Evolutionary conservation across 1,140 invertebrate genomes (phyloP).

Genomic region (Atopsyche davidsoni): DNA sequence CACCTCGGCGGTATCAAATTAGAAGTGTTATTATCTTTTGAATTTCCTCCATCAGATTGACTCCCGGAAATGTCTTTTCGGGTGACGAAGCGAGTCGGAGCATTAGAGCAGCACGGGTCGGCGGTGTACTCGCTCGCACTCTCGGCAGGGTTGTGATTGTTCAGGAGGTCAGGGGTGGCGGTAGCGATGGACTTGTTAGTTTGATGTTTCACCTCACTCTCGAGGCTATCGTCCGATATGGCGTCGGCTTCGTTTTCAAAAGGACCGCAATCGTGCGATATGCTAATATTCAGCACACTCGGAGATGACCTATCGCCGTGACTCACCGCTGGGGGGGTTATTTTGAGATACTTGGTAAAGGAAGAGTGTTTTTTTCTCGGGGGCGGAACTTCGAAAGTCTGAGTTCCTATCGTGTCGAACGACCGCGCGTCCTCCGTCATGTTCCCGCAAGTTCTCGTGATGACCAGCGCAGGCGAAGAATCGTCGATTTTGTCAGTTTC

Average conservation of each 20-base stretch:
- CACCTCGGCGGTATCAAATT: conserved; percentile 5
- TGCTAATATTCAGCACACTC: conserved; percentile 26
- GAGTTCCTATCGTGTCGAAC: conserved; percentile 14
- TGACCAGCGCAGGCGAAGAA: conserved; percentile 4
- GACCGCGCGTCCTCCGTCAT: conserved; percentile 22
- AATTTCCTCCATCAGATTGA: not conserved
- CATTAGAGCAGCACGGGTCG: conserved; percentile 5
- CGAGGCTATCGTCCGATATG: conserved; percentile 28
- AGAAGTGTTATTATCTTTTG: conserved; percentile 2
- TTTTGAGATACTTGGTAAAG: conserved; percentile 27
- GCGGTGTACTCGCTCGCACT: conserved; percentile 4
- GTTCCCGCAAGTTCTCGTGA: conserved; percentile 26
- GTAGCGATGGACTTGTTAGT: not conserved
- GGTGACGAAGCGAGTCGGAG: not conserved
- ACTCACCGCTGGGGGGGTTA: conserved; percentile 1
- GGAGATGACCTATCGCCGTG: conserved; percentile 1
- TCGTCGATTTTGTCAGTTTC: conserved; percentile 33
- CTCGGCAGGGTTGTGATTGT: conserved; percentile 26
- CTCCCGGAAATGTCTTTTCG: not conserved
- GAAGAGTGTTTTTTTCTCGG: conserved; percentile 25
- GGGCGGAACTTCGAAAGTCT: conserved; percentile 17
- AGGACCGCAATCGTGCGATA: conserved; percentile 21
- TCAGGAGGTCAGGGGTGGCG: conserved; percentile 23
- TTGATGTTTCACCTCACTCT: conserved; percentile 10
- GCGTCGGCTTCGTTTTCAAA: conserved; percentile 24